Base-by-base conservation (phyloP, 1,140 invertebrate genomes). In the Parasteatoda tepidariorum region DNA sequence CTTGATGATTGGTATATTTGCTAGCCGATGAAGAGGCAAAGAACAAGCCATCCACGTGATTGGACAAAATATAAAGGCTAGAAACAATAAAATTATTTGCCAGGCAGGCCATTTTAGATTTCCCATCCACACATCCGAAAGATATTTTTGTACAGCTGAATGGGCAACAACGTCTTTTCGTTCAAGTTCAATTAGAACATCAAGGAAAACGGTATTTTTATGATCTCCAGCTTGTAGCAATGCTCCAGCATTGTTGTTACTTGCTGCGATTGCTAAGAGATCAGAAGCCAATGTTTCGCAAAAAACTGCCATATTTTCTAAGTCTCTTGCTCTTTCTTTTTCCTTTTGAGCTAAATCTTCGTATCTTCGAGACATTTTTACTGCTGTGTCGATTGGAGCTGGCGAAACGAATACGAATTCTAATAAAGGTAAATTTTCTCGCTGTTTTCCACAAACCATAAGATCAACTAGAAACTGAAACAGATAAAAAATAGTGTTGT, bases 271-370 rank as follows among this genome's bases (percentile, higher is more conserved):
- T 2, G 97, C 95, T 55, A 99, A 88, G 68, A 99, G 89, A 88
- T 99, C 98, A 0, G 97, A 98, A 2, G 97, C 98, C 95, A 99
- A 97, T 3, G 93, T 92, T 89, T 99, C 98, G 88, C 97, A 99
- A 89, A 97, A 97, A 87, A 96, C 95, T 1, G 96, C 96, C 34
- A 97, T 97, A 7, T 94, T 94, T 86, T 97, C 94, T 74, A 99
- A 90, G 90, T 99, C 98, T 90, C 97, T 97, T 28, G 97, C 96
- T 88, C 97, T 91, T 90, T 99, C 98, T 91, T 99, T 99, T 90
- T 99, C 98, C 91, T 94, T 87, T 64, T 85, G 85, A 59, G 97
- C 94, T 84, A 98, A 94, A 84, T 97, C 95, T 26, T 90, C 88
- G 81, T 91, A 92, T 68, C 90, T 88, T 88, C 95, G 96, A 0